A percentile compares a stretch with the other conserved stretches of the same genome.
These are phyloP conservation scores for Loriculus beryllinus DNA, from an alignment of 2,797 vertebrate genomes.

Conservation along the genomic window DNA sequence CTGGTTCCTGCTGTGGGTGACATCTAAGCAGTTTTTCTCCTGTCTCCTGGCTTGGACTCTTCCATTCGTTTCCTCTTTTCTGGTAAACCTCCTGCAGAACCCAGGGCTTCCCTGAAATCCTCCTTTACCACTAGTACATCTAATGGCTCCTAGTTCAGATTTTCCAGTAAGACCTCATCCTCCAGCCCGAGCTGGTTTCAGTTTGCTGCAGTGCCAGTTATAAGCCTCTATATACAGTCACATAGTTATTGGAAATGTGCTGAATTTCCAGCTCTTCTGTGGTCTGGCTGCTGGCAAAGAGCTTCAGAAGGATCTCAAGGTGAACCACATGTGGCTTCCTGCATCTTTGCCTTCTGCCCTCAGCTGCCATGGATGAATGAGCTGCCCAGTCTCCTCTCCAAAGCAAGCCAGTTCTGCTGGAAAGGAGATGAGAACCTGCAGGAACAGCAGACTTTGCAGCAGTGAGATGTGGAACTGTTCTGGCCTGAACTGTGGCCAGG, in stretches of 20 bases:
- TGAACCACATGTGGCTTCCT: not conserved
- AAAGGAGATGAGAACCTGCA: not conserved
- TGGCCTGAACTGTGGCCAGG: not conserved
- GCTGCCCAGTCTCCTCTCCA: not conserved
- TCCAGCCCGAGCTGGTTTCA: not conserved
- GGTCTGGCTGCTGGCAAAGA: not conserved
- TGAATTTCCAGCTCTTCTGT: not conserved
- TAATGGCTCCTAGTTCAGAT: not conserved
- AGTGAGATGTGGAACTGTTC: not conserved
- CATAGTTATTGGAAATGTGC: not conserved
- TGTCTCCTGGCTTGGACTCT: not conserved
- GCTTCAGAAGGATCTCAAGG: not conserved
- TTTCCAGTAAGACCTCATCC: constrained; percentile 9
- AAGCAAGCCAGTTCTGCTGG: not conserved
- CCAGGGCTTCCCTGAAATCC: not conserved
- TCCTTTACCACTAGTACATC: not conserved
- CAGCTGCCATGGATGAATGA: rapidly evolving
- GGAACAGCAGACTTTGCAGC: not conserved
- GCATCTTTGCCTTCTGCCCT: not conserved
- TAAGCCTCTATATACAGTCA: not conserved
- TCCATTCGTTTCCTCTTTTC: constrained; percentile 15
- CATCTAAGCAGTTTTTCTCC: not conserved
- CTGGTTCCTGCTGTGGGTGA: not conserved
- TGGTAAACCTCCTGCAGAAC: constrained; percentile 17
- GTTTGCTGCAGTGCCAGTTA: not conserved